phyloP scores from a whole-genome alignment of 2,797 vertebrate genomes.

The Microchirus variegatus region DNA sequence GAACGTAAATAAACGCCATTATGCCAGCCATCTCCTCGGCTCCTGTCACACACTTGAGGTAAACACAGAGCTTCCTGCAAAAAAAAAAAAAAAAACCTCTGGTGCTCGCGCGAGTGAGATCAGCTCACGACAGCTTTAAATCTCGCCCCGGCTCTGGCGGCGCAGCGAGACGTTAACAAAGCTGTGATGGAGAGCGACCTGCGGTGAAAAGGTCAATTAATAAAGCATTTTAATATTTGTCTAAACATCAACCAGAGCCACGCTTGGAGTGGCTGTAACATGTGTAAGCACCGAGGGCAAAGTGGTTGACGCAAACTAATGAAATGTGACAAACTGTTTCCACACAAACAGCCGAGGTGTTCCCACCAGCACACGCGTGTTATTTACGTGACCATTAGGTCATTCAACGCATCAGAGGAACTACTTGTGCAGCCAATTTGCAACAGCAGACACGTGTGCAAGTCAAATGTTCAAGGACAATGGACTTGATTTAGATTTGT shows the following conservation, averaged over 20 bases:
- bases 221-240: conserved; percentile 62
- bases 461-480: too few relatives aligned
- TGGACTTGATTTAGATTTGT: too few relatives aligned
- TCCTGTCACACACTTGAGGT: conserved; percentile 91
- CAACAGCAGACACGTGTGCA: too few relatives aligned
- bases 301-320: conserved; percentile 69
- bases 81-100: conserved; percentile 86
- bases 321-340: conserved; percentile 80
- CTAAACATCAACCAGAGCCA: conserved; percentile 52
- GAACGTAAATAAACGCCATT: conserved; percentile 98
- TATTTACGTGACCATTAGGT: conserved; percentile 63
- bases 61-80: conserved; percentile 96
- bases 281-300: conserved; percentile 46
- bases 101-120: conserved; percentile 86
- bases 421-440: too few relatives aligned
- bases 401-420: conserved; percentile 47
- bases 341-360: conserved; percentile 75
- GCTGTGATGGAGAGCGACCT: conserved; percentile 40
- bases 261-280: conserved; percentile 50
- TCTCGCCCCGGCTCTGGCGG: conserved; percentile 71
- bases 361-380: conserved; percentile 52
- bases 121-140: conserved; percentile 81
- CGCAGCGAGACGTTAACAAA: conserved; percentile 82
- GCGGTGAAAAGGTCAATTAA: conserved; percentile 61
- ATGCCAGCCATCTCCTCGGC: conserved; percentile 89